Conservation (phyloP, 2,888 invertebrate genomes). For the Girardia tigrina region DNA sequence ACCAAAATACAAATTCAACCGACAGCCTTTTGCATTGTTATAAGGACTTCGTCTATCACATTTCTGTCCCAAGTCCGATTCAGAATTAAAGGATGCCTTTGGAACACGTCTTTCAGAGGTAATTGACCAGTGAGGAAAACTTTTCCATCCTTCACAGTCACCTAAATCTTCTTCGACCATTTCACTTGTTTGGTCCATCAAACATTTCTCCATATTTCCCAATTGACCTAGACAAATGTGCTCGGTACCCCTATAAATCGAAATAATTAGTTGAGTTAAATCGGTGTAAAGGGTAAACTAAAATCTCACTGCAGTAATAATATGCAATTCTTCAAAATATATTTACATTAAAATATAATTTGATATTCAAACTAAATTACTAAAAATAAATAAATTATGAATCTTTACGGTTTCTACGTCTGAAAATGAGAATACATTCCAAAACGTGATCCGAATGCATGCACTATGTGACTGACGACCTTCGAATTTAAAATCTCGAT, state of each 20-base stretch:
- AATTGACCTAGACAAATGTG: not conserved
- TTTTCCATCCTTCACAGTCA: slow-evolving; percentile 18
- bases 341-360: no score
- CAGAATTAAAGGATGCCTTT: slow-evolving; percentile 11
- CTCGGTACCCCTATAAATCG: not conserved
- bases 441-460: no score
- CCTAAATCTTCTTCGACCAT: not conserved
- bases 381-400: no score
- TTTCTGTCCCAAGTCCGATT: not conserved
- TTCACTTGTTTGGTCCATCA: not conserved
- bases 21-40: not conserved
- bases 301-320: no score
- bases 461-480: no score
- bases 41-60: not conserved
- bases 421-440: no score
- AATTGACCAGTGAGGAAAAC: not conserved
- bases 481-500: no score
- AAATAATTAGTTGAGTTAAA: no score
- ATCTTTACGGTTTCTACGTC: no score
- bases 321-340: no score
- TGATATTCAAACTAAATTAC: no score
- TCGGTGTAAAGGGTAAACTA: no score
- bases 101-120: not conserved
- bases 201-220: not conserved
- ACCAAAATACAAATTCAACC: not conserved